Base-by-base conservation (phyloP, 2,888 invertebrate genomes). In the Tetanocera ferruginea region DNA sequence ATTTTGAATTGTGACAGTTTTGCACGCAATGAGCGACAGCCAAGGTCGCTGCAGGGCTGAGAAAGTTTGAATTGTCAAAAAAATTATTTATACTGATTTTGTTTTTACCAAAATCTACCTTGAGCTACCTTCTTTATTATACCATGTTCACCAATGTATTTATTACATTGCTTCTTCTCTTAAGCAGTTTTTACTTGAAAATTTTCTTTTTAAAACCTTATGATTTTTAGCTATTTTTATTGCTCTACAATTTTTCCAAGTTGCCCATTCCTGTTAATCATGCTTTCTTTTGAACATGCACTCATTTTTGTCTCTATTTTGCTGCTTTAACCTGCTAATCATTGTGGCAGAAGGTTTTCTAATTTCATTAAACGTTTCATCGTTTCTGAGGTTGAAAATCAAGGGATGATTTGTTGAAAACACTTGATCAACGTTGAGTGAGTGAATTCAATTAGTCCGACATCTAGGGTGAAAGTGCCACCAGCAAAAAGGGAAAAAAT, bases 391-490 rank as follows among this genome's bases (percentile, higher is more conserved):
- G 79, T 74, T 83, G 83, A 82, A 85, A 85, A 84, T 85, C 84
- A 80, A 85, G 85, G 86, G 85, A 85, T 85, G 85, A 85, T 84
- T 85, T 83, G 85, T 83, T 83, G 83, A 70, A 82, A 84, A 83
- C 86, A 86, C 87, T 86, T 86, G 86, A 86, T 87, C 86, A 84
- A 79, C 83, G 82, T n/a, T 49, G 64, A 28, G 23, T 84, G 83
- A 86, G 83, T 86, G 86, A 85, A 86, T 87, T 85, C 86, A 87
- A 86, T 86, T 86, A 86, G 86, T 83, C 83, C 84, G 85, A 83
- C 60, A 66, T 69, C 57, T 69, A 28, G 69, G 76, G 69, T 60
- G 37, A 37, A 57, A 67, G 23, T 11, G 14, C 62, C 70, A 60
- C 28, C 55, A 60, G 76, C 43, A 52, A 6, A 25, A 37, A 25